Conservation (phyloP, 2,797 vertebrate genomes). For the Hapalemur alaotrensis region DNA sequence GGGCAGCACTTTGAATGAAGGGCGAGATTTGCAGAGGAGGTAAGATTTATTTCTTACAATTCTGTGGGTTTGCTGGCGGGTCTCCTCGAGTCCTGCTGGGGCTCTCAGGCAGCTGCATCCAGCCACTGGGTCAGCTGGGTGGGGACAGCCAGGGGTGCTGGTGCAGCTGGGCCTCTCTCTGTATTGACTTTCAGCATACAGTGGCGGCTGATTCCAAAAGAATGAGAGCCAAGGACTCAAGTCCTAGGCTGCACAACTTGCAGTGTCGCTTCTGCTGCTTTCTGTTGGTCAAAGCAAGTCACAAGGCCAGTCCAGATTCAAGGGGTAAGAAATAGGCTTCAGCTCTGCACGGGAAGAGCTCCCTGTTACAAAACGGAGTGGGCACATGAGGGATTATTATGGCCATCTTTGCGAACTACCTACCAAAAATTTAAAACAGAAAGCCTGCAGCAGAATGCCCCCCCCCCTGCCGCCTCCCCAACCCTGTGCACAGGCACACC, state of each 20-base stretch:
- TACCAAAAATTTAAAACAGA: neutral
- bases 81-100: neutral
- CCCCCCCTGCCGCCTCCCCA: neutral
- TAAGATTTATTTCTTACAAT: neutral
- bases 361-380: neutral
- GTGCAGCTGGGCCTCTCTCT: neutral
- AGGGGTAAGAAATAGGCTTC: neutral
- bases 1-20: neutral
- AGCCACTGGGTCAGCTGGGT: neutral
- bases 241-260: neutral
- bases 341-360: neutral
- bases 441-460: neutral
- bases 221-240: neutral
- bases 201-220: neutral
- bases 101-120: neutral
- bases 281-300: neutral
- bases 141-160: neutral
- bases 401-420: neutral
- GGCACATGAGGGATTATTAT: neutral
- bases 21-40: neutral
- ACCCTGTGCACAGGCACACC: neutral
- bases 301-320: neutral
- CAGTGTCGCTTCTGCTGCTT: neutral
- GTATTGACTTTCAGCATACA: neutral
- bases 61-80: neutral